phyloP scores from a whole-genome alignment of 2,113 vertebrate species.

The Ceuthmochares aereus region DNA sequence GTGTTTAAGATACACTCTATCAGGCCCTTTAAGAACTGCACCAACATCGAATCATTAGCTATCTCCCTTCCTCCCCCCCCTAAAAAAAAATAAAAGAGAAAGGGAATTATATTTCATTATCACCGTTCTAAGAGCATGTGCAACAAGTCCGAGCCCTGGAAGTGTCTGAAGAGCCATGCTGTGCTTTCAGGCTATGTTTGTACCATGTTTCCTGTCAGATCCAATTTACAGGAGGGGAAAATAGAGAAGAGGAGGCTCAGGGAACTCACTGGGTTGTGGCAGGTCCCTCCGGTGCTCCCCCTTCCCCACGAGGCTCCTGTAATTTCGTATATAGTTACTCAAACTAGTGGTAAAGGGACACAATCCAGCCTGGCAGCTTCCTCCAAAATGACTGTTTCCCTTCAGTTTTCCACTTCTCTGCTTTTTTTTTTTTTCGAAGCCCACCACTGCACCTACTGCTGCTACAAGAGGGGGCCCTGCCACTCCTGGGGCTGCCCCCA shows the following conservation, averaged over 20 bases:
- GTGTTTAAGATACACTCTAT: rapidly evolving
- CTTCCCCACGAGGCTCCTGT: rapidly evolving
- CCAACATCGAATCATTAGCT: neutral
- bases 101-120: neutral
- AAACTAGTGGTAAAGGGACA: rapidly evolving
- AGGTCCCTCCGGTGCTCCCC: rapidly evolving
- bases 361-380: neutral
- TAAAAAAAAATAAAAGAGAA: too few species aligned
- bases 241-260: too few species aligned
- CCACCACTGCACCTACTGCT: too few species aligned
- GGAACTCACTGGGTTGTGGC: too few species aligned
- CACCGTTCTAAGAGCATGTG: neutral
- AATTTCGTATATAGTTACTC: rapidly evolving
- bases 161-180: neutral
- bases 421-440: neutral
- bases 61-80: too few species aligned
- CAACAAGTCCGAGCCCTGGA: neutral
- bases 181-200: neutral
- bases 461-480: too few species aligned
- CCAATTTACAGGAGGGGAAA: neutral
- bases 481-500: neutral
- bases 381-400: neutral
- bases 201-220: neutral
- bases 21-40: neutral
- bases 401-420: rapidly evolving